Percentiles rank a stretch among this genome's conserved stretches.
phyloP scores from a whole-genome alignment of 2,113 vertebrate species.

The Zosterops lateralis region DNA sequence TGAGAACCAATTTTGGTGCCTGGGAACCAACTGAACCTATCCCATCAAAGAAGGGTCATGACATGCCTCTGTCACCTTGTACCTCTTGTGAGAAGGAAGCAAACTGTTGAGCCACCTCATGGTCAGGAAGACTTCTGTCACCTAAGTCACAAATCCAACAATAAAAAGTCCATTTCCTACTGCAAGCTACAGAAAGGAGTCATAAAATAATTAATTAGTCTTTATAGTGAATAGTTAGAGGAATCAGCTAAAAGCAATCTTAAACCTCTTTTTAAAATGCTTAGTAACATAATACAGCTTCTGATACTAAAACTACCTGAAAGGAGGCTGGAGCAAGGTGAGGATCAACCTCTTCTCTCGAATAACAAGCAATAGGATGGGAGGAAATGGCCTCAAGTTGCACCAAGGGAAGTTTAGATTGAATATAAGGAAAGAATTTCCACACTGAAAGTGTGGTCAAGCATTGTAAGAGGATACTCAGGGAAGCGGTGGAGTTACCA shows the following conservation, averaged over 20 bases:
- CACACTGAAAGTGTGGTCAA: not conserved
- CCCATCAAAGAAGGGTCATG: not conserved
- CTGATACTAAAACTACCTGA: not conserved
- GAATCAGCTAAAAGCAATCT: not conserved
- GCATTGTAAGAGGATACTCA: too few relatives aligned
- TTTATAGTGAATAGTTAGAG: not conserved
- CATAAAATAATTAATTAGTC: not conserved
- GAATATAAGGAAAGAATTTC: not conserved
- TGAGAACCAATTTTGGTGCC: not conserved
- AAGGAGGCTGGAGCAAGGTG: not conserved
- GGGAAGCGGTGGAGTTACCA: not conserved
- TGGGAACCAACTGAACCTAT: not conserved
- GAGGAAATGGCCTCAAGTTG: not conserved
- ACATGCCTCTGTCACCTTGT: not conserved
- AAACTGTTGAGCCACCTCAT: not conserved
- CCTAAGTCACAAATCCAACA: not conserved
- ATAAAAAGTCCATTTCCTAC: not conserved
- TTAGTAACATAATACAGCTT: not conserved
- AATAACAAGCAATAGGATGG: not conserved
- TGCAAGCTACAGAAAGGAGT: not conserved
- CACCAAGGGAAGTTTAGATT: not conserved
- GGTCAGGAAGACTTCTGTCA: not conserved
- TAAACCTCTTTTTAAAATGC: not conserved
- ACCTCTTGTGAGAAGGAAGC: not conserved
- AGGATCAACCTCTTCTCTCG: not conserved